These are phyloP conservation scores for Orchesella cincta DNA, from an alignment of 1,140 invertebrate genomes.

Conservation along the genomic window DNA sequence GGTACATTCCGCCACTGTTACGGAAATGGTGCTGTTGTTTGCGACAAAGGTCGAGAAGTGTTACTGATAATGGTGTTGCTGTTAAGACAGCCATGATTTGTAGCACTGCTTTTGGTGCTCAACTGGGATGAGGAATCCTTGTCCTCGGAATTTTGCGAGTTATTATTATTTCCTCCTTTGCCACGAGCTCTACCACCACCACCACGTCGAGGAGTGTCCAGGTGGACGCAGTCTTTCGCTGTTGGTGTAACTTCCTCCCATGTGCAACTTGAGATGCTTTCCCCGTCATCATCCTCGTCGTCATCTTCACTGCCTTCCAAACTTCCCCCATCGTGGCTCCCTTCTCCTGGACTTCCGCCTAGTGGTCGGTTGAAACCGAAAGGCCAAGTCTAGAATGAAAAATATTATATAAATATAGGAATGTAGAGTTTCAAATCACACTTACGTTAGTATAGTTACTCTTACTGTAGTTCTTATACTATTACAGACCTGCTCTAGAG, in stretches of 20 bases:
- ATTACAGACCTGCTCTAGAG: too few relatives aligned
- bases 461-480: too few relatives aligned
- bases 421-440: too few relatives aligned
- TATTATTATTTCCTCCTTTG: not conserved
- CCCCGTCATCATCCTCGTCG: constrained; percentile 34
- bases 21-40: constrained; percentile 16
- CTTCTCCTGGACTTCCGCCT: constrained; percentile 38
- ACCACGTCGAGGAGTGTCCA: constrained; percentile 38
- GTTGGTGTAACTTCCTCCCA: constrained; percentile 42
- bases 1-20: not conserved
- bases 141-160: not conserved
- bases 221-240: constrained; percentile 48
- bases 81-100: too few relatives aligned
- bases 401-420: not conserved
- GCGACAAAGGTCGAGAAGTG: constrained; percentile 16
- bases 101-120: not conserved
- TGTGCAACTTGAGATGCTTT: constrained; percentile 38
- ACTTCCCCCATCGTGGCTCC: constrained; percentile 36
- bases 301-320: constrained; percentile 21
- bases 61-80: not conserved
- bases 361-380: constrained; percentile 47
- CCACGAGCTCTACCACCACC: not conserved
- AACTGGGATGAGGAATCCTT: not conserved
- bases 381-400: constrained; percentile 46
- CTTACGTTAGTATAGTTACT: too few relatives aligned